Evolutionary conservation across 1,140 invertebrate species (phyloP).

Genomic region (Pachyrhynchus sulphureomaculatus): DNA sequence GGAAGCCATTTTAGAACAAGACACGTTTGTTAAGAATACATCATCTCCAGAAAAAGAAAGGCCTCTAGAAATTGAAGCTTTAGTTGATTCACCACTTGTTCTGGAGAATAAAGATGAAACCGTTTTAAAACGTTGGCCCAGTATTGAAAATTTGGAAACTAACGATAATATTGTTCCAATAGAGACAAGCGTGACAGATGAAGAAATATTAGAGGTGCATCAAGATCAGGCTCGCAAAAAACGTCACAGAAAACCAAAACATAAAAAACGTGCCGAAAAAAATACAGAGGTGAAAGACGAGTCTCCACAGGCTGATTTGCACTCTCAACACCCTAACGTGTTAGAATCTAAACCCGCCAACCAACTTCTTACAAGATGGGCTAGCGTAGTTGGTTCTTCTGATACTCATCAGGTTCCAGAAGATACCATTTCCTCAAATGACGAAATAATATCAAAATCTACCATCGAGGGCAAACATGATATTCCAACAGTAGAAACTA

Average conservation of each 20-base stretch:
- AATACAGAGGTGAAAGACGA: not conserved
- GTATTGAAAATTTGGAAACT: conserved; percentile 9
- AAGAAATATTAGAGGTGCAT: not conserved
- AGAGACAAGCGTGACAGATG: not conserved
- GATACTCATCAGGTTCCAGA: not conserved
- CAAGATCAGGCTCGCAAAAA: not conserved
- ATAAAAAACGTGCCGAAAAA: not conserved
- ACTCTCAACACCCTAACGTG: too few relatives aligned
- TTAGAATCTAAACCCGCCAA: not conserved
- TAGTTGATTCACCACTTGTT: not conserved
- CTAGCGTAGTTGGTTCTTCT: conserved; percentile 8
- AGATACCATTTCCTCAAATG: not conserved
- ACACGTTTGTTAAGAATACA: conserved; percentile 1
- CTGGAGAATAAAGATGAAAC: not conserved
- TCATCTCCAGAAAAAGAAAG: not conserved
- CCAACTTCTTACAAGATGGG: conserved; percentile 1
- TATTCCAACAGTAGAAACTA: too few relatives aligned
- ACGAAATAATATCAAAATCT: too few relatives aligned
- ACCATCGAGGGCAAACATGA: too few relatives aligned
- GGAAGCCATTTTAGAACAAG: conserved; percentile 3
- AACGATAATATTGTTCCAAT: not conserved
- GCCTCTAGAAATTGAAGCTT: conserved; percentile 3
- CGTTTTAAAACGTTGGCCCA: conserved; percentile 17
- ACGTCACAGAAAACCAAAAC: conserved; percentile 2
- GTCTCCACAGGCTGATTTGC: not conserved